Percentiles rank a stretch among this genome's conserved stretches.
Evolutionary conservation across 1,140 invertebrate genomes (phyloP).

Genomic region (Meloidogyne floridensis): DNA sequence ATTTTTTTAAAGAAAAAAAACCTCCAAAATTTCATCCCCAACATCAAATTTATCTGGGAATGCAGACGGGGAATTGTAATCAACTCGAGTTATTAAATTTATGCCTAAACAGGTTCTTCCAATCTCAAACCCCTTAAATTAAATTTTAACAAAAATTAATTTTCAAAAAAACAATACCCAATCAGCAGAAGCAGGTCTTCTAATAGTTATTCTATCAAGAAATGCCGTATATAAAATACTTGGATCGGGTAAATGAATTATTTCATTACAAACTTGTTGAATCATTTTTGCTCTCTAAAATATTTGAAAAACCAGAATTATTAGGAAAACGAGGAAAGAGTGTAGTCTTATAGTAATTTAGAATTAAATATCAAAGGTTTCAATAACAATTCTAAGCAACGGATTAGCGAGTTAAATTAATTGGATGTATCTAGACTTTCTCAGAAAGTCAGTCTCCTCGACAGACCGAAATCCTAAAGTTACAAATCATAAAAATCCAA

Average conservation of each 20-base stretch:
- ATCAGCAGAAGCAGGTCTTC: conserved; percentile 31
- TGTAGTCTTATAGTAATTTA: too few relatives aligned
- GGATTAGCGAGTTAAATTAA: not conserved
- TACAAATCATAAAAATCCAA: too few relatives aligned
- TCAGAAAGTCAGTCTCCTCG: too few relatives aligned
- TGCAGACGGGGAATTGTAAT: conserved; percentile 30
- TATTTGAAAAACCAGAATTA: not conserved
- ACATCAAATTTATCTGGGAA: conserved; percentile 44
- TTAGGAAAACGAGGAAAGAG: too few relatives aligned
- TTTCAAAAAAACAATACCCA: conserved; percentile 32
- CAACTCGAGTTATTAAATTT: conserved; percentile 41
- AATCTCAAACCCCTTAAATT: conserved; percentile 43
- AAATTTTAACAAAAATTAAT: conserved; percentile 20
- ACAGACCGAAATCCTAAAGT: too few relatives aligned
- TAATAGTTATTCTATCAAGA: conserved; percentile 42
- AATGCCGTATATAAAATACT: conserved; percentile 46
- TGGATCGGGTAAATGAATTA: conserved; percentile 38
- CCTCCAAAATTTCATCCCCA: conserved; percentile 51
- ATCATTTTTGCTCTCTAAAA: conserved; percentile 44
- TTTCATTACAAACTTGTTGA: conserved; percentile 38
- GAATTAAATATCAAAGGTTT: too few relatives aligned
- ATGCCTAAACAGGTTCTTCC: conserved; percentile 41
- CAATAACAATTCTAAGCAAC: too few relatives aligned
- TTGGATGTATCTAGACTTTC: too few relatives aligned
- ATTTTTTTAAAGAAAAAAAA: conserved; percentile 1